Evolutionary conservation across 92 coral and sea anemone species (phyloP).

Genomic region (Bergia sp.): DNA sequence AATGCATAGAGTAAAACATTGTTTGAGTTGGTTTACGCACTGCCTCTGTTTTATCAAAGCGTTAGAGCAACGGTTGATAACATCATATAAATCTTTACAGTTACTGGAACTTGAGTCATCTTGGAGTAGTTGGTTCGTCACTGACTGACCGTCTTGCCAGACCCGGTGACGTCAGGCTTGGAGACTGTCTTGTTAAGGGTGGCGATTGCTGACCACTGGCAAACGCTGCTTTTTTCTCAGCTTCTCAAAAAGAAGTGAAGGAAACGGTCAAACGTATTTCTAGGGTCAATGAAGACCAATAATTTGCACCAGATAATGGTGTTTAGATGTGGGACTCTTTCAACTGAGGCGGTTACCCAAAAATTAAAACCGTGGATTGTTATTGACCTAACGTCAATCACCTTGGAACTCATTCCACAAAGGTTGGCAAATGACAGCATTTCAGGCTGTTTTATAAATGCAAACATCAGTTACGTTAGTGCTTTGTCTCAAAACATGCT

Average conservation of each 20-base stretch:
- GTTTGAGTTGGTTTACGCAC: not conserved
- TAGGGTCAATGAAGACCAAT: not conserved
- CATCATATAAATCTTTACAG: not conserved
- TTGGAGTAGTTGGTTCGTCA: conserved; percentile 15
- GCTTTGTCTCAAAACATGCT: no score
- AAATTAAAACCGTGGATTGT: not conserved
- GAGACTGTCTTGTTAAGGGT: conserved; percentile 12
- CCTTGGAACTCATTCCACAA: no score
- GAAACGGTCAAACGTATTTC: not conserved
- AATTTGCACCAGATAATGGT: not conserved
- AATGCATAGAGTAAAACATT: not conserved
- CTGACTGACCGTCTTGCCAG: not conserved
- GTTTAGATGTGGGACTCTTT: not conserved
- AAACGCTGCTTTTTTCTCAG: not conserved
- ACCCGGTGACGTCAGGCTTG: not conserved
- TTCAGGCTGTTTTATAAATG: no score
- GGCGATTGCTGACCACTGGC: conserved; percentile 4
- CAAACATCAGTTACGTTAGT: no score
- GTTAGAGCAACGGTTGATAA: not conserved
- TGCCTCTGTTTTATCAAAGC: not conserved
- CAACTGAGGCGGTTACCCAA: not conserved
- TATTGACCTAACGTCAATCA: no score
- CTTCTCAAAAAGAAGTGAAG: not conserved
- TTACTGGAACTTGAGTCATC: not conserved
- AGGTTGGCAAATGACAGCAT: no score